These are phyloP conservation scores for Sinotaia quadrata DNA, from an alignment of 2,888 invertebrate genomes.

Conservation along the genomic window DNA sequence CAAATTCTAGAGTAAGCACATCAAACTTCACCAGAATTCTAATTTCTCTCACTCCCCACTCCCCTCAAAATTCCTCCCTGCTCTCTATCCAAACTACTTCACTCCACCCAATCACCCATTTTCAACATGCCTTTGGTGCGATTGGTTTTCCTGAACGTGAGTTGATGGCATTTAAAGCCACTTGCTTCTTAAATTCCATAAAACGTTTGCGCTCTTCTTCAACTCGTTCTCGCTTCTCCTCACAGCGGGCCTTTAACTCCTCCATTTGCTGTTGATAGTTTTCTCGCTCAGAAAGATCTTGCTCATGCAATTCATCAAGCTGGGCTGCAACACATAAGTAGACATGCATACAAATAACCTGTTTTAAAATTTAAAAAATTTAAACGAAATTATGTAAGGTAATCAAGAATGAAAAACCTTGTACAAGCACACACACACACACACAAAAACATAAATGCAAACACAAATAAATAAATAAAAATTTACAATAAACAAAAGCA, in stretches of 20 bases:
- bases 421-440: too few relatives aligned
- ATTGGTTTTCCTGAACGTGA: constrained; percentile 69
- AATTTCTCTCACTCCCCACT: too few relatives aligned
- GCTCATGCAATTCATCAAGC: constrained; percentile 66
- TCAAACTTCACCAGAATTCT: too few relatives aligned
- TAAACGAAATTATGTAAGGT: too few relatives aligned
- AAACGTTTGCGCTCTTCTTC: constrained; percentile 67
- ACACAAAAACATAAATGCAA: too few relatives aligned
- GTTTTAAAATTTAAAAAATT: too few relatives aligned
- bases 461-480: too few relatives aligned
- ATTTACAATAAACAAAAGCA: too few relatives aligned
- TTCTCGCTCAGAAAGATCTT: constrained; percentile 59
- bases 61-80: too few relatives aligned
- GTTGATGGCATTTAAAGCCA: constrained; percentile 67
- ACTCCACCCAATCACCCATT: background rate
- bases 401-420: too few relatives aligned
- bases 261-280: constrained; percentile 62
- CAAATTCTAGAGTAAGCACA: too few relatives aligned
- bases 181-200: constrained; percentile 68
- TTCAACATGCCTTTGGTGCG: constrained; percentile 42
- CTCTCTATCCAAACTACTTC: too few relatives aligned
- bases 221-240: constrained; percentile 64
- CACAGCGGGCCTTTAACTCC: constrained; percentile 65
- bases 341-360: background rate
- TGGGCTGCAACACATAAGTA: constrained; percentile 54